A percentile compares a stretch with the other conserved stretches of the same genome.
These are phyloP conservation scores for Notechis scutatus DNA, from an alignment of 2,113 vertebrate species.

Conservation along the genomic window DNA sequence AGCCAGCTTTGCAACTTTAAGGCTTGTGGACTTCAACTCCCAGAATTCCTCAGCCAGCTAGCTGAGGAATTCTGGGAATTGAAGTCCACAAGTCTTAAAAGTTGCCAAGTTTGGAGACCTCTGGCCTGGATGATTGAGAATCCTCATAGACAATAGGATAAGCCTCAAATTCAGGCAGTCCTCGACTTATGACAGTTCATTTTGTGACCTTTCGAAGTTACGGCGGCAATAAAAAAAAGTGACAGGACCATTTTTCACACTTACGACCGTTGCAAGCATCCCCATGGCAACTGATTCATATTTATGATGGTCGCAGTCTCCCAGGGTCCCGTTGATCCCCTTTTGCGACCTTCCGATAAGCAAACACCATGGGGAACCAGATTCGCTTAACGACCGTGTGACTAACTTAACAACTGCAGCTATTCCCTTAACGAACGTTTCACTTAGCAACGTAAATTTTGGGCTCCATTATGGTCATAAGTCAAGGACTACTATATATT, in stretches of 20 bases:
- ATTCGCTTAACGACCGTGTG: neutral
- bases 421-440: neutral
- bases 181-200: neutral
- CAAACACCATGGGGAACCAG: neutral
- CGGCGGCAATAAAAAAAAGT: no score
- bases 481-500: neutral
- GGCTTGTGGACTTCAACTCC: no score
- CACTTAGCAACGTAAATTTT: neutral
- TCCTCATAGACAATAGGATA: neutral
- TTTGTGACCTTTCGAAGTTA: neutral
- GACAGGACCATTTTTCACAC: no score
- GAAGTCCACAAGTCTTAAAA: no score
- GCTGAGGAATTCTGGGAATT: no score
- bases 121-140: no score
- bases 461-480: neutral
- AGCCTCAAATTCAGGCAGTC: neutral
- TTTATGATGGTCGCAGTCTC: no score
- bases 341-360: neutral
- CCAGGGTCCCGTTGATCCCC: no score
- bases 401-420: neutral
- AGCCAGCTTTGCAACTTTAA: no score
- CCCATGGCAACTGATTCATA: neutral
- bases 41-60: no score
- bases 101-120: no score
- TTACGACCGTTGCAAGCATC: no score